Base-by-base conservation (phyloP, 2,797 vertebrate species). In the Pyrrhura leucotis region DNA sequence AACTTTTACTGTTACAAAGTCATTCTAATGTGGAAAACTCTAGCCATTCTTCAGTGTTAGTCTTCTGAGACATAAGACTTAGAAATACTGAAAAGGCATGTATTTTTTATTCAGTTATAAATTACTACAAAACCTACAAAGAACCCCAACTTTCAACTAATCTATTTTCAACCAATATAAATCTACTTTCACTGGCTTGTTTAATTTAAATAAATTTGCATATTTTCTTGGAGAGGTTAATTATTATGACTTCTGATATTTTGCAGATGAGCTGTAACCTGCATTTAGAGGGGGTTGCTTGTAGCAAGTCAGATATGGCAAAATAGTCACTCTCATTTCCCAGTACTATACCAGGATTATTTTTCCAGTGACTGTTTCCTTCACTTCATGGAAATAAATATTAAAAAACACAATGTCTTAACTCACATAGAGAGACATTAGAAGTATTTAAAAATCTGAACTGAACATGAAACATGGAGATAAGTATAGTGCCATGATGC, bases 241-340 rank as follows among this genome's bases (percentile, higher is more conserved):
- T 90, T 91, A 89, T 84, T 48, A 72, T 53, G 62, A 37, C 16
- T 93, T 78, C 66, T 94, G 74, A 39, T 90, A 73, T 78, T 94
- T 63, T 84, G 66, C 62, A 44, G 48, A 65, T 80, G 79, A 78
- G 42, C 53, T 79, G 20, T 26, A 45, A 88, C 54, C 40, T 83
- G 72, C 4, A 3, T 80, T 89, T 47, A 33, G 31, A 61, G 42
- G 14, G 96, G 40, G 87, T 81, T 93, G 86, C 40, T 80, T 94
- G 85, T 21, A 90, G 58, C 56, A 92, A 95, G 73, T 73, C 77
- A 97, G 67, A 83, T 26, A 80, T 4, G 28, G 91, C 54, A 94
- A 87, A 96, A 93, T 51, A 91, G 42, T 42, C 74, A 44, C 53
- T 92, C 80, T 89, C 80, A 90, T 95, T 94, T 96, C 92, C 75